These are phyloP conservation scores for Muscidifurax raptorellus DNA, from an alignment of 1,140 invertebrate genomes.

Conservation along the genomic window DNA sequence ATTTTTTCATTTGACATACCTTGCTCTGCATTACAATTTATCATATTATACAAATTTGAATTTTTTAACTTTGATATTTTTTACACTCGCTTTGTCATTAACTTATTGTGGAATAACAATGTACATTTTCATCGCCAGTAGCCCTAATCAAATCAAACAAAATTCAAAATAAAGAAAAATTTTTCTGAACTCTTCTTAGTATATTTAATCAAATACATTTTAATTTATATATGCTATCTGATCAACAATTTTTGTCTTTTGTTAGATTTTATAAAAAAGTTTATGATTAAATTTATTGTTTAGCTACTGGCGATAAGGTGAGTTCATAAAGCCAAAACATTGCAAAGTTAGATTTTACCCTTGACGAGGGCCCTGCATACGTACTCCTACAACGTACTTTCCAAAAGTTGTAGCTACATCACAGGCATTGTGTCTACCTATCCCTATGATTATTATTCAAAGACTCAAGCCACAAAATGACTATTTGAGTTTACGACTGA, in stretches of 20 bases:
- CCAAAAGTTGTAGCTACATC: slow-evolving; percentile 70
- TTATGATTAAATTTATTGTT: slow-evolving; percentile 9
- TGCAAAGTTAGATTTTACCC: slow-evolving; percentile 25
- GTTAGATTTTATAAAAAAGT: slow-evolving; percentile 32
- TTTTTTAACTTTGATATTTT: slow-evolving; percentile 48
- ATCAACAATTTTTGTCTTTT: no score
- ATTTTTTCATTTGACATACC: slow-evolving; percentile 47
- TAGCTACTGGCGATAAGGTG: slow-evolving; percentile 45
- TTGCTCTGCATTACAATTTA: slow-evolving; percentile 49
- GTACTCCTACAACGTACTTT: slow-evolving; percentile 56
- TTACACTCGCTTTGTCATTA: slow-evolving; percentile 50
- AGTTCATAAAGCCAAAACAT: slow-evolving; percentile 36
- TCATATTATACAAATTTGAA: slow-evolving; percentile 55
- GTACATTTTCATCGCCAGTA: slow-evolving; percentile 55
- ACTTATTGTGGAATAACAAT: slow-evolving; percentile 25
- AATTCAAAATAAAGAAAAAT: no score
- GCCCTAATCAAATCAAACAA: slow-evolving; percentile 46
- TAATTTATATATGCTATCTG: no score
- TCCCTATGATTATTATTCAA: slow-evolving; percentile 62
- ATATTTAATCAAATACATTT: no score
- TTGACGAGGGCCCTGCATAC: slow-evolving; percentile 63
- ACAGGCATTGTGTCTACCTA: slow-evolving; percentile 71
- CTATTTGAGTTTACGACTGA: slow-evolving; percentile 54
- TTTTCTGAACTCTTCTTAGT: no score
- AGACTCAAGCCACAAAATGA: slow-evolving; percentile 58